Base-by-base conservation (phyloP, 1,140 invertebrate species). In the Drosophila biarmipes region DNA sequence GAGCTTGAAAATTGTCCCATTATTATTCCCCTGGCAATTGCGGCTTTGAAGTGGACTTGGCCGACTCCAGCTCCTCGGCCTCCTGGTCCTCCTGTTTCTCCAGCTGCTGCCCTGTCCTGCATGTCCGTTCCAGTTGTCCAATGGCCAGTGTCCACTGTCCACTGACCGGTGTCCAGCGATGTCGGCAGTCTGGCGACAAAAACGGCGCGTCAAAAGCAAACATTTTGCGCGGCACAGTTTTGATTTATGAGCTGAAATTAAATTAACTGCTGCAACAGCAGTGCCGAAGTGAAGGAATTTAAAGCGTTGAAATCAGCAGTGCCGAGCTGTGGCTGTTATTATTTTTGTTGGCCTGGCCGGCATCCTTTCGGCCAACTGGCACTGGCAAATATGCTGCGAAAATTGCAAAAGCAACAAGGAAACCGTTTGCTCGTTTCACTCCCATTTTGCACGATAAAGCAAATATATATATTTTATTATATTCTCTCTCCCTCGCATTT, bases 241-340 rank as follows among this genome's bases (percentile, higher is more conserved):
- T 90, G 86, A 90, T 90, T 90, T 90, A 90, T 90, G 86, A 87
- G 87, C 81, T 87, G 78, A 90, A 90, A 90, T 90, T 87, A 87
- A 90, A 90, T 90, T 82, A 87, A 90, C 78, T 84, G 85, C 69
- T 62, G 58, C 74, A 76, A 48, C 64, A 78, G 53, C 74, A 66
- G 42, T 43, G 59, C 66, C 61, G 53, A 43, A 55, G 38, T 52
- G 56, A 63, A 81, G 76, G 81, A 86, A 86, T 86, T 86, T 81
- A 69, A 86, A 78, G 81, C 81, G 77, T 74, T 86, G 82, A 85
- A 85, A 78, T 86, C 77, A 43, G 64, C 73, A 73, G 52, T 46
- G 54, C 17, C 19, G 52, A 19, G 27, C 15, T 37, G 40, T 15
- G 19, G 42, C 19, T 6, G 40, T 19, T 45, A 10, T 48, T 34